A percentile compares a stretch with the other conserved stretches of the same genome.
Conservation (phyloP, 2,113 vertebrate genomes). For the Microcebus griseorufus region DNA sequence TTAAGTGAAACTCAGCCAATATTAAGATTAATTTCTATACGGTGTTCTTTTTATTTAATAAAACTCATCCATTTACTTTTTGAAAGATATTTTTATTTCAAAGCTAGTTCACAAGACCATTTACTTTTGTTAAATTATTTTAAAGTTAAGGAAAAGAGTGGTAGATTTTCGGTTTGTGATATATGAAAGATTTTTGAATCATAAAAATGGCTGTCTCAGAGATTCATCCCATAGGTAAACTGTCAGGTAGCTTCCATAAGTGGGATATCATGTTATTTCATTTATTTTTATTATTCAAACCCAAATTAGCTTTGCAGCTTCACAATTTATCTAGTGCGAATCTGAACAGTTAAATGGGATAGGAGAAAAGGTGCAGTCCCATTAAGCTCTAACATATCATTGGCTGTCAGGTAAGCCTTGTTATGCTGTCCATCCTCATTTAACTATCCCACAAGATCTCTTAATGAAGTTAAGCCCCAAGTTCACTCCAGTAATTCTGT, state of each 20-base stretch:
- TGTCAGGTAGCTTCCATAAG: neutral
- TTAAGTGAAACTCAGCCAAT: neutral
- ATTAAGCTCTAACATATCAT: conserved; percentile 82
- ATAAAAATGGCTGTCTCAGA: neutral
- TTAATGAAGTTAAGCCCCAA: conserved; percentile 99
- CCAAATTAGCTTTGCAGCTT: conserved; percentile 50
- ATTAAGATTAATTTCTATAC: neutral
- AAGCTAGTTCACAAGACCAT: no score
- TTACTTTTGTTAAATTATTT: no score
- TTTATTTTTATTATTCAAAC: conserved; percentile 48
- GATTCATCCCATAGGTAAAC: neutral
- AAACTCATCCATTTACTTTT: neutral
- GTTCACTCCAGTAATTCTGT: conserved; percentile 93
- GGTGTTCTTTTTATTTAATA: neutral
- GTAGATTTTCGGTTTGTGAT: no score
- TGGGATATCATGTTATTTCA: conserved; percentile 28
- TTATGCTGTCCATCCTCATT: conserved; percentile 95
- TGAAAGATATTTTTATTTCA: conserved; percentile 15
- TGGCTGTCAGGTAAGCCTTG: conserved; percentile 88
- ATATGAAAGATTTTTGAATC: neutral
- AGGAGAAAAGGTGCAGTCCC: conserved; percentile 79
- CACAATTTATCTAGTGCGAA: conserved; percentile 62
- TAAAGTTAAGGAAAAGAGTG: no score
- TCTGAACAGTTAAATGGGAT: conserved; percentile 73
- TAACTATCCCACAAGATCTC: conserved; percentile 93